A percentile compares a stretch with the other conserved stretches of the same genome.
phyloP scores from a whole-genome alignment of 2,113 vertebrate genomes.

The Atherinomorus stipes region DNA sequence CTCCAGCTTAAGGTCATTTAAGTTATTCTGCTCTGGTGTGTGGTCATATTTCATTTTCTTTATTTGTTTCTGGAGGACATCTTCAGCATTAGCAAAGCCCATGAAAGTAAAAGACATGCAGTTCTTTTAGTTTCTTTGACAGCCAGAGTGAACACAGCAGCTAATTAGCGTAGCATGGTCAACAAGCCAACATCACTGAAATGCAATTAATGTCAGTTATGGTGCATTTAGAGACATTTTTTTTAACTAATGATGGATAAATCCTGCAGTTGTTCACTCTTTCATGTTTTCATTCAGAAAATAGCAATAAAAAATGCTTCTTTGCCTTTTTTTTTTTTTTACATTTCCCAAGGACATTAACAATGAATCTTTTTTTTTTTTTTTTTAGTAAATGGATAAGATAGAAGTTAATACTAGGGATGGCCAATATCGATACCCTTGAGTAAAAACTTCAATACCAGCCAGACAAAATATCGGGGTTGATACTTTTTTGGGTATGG shows the following conservation, averaged over 20 bases:
- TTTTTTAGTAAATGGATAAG: no score
- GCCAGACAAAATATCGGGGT: no score
- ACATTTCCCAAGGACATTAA: no score
- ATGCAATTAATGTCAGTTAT: background rate
- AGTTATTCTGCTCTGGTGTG: conserved; percentile 44
- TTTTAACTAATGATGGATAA: background rate
- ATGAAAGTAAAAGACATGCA: background rate
- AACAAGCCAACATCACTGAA: background rate
- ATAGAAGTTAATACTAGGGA: no score
- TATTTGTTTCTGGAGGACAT: conserved; percentile 12
- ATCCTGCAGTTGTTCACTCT: no score
- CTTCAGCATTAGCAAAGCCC: conserved; percentile 23
- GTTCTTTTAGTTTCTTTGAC: background rate
- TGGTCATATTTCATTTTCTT: conserved; percentile 33
- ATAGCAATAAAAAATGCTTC: no score
- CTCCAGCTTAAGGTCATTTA: conserved; percentile 61
- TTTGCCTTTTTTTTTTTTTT: no score
- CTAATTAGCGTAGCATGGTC: background rate
- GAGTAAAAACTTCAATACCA: no score
- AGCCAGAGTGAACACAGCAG: background rate
- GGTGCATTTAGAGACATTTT: background rate
- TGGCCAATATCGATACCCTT: no score
- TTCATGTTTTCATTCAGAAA: no score
- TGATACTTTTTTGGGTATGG: no score
- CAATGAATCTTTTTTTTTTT: no score